Percentiles rank a stretch among this genome's conserved stretches.
Evolutionary conservation across 1,140 invertebrate genomes (phyloP).

Genomic region (Diploscapter pachys): DNA sequence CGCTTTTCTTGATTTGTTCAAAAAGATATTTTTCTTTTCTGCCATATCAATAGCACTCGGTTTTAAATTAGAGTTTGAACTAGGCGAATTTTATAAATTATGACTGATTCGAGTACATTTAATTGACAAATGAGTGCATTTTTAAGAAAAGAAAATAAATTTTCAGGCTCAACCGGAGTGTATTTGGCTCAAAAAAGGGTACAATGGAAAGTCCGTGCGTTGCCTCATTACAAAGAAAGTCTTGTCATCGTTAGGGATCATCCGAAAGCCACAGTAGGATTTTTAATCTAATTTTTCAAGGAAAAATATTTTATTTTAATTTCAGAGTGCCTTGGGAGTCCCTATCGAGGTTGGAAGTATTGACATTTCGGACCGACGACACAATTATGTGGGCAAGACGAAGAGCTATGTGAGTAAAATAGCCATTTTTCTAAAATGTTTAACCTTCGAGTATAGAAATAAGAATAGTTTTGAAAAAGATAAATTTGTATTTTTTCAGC

Average conservation of each 20-base stretch:
- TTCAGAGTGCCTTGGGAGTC: constrained; percentile 38
- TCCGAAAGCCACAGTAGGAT: constrained; percentile 33
- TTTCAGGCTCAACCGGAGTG: constrained; percentile 39
- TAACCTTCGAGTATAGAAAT: constrained; percentile 7
- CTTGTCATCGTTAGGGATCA: constrained; percentile 49
- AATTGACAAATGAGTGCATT: too few relatives aligned
- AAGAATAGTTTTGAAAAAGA: constrained; percentile 1
- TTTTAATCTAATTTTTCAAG: not conserved
- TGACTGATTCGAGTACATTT: too few relatives aligned
- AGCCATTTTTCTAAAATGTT: not conserved
- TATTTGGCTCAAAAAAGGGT: constrained; percentile 46
- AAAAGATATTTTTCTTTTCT: too few relatives aligned
- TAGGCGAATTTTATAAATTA: too few relatives aligned
- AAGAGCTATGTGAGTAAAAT: constrained; percentile 44
- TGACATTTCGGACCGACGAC: constrained; percentile 43
- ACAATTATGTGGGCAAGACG: constrained; percentile 48
- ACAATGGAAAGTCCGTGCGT: constrained; percentile 40
- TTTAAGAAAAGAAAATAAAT: too few relatives aligned
- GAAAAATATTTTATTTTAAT: constrained; percentile 1
- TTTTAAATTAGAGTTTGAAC: too few relatives aligned
- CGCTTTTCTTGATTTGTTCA: too few relatives aligned
- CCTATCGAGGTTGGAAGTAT: constrained; percentile 51
- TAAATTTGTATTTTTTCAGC: constrained; percentile 35
- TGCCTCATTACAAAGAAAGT: constrained; percentile 49
- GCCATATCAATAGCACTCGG: too few relatives aligned